Conservation (phyloP, 2,113 vertebrate genomes). For the Apeltes quadracus region DNA sequence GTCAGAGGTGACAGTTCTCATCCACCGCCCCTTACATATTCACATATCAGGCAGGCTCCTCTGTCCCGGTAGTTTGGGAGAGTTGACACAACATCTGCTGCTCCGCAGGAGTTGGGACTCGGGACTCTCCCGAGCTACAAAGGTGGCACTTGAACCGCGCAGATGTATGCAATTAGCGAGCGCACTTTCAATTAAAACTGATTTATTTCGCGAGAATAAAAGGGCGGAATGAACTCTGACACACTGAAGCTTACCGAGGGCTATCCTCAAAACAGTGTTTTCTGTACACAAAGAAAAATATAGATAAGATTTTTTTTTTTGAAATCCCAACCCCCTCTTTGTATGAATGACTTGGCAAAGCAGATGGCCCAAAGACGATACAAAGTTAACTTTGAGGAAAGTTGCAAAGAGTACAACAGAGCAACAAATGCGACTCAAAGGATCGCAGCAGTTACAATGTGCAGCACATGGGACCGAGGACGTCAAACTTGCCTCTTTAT, state of each 20-base stretch:
- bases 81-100: constrained; percentile 25
- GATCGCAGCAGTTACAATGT: not conserved
- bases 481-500: constrained; percentile 60
- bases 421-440: not conserved
- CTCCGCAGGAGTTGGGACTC: constrained; percentile 25
- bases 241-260: no score
- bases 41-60: not conserved
- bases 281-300: constrained; percentile 21
- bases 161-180: constrained; percentile 68
- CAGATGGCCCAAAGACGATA: constrained; percentile 9
- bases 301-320: no score
- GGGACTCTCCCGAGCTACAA: constrained; percentile 18
- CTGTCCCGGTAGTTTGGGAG: not conserved
- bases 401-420: constrained; percentile 24
- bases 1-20: not conserved
- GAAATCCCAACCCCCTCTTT: constrained; percentile 30
- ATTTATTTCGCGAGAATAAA: not conserved
- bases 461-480: not conserved
- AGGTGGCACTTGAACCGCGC: constrained; percentile 25
- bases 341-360: constrained; percentile 66
- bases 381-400: constrained; percentile 51
- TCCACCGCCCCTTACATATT: not conserved
- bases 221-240: not conserved
- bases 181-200: not conserved
- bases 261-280: not conserved